Percentiles rank a stretch among this genome's conserved stretches.
These are phyloP conservation scores for Botrylloides violaceus DNA, from an alignment of 23 tunicate genomes.

Conservation along the genomic window DNA sequence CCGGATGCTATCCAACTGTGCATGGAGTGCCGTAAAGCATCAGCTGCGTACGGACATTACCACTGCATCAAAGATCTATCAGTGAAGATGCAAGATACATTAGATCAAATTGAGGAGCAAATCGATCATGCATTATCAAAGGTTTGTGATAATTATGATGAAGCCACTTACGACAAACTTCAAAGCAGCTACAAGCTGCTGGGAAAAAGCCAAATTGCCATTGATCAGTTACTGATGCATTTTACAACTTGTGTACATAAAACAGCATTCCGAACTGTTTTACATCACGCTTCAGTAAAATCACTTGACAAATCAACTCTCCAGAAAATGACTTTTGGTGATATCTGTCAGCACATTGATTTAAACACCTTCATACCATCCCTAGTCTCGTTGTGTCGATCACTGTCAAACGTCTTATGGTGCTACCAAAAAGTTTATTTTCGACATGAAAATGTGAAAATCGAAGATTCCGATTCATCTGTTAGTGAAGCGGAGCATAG, in stretches of 20 bases:
- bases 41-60: conserved; percentile 67
- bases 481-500: conserved; percentile 5
- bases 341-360: conserved; percentile 32
- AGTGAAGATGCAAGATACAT: conserved; percentile 79
- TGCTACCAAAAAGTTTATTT: conserved; percentile 61
- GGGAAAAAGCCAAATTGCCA: conserved; percentile 75
- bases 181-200: conserved; percentile 58
- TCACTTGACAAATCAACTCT: conserved; percentile 10
- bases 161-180: conserved; percentile 35
- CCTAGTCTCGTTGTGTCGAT: conserved; percentile 51
- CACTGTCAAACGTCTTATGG: conserved; percentile 56
- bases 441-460: conserved; percentile 51
- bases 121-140: conserved; percentile 76
- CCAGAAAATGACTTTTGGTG: conserved; percentile 66
- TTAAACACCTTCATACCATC: conserved; percentile 52
- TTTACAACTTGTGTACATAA: conserved; percentile 80
- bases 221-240: conserved; percentile 85
- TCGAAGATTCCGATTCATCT: not conserved
- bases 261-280: conserved; percentile 61
- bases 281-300: conserved; percentile 31
- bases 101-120: conserved; percentile 84
- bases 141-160: conserved; percentile 53
- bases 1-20: conserved; percentile 85
- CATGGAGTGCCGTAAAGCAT: conserved; percentile 64
- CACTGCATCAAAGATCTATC: conserved; percentile 85